These are phyloP conservation scores for Strongylocentrotus purpuratus DNA, from an alignment of 35 echinoderm and acorn worm genomes.

Conservation along the genomic window DNA sequence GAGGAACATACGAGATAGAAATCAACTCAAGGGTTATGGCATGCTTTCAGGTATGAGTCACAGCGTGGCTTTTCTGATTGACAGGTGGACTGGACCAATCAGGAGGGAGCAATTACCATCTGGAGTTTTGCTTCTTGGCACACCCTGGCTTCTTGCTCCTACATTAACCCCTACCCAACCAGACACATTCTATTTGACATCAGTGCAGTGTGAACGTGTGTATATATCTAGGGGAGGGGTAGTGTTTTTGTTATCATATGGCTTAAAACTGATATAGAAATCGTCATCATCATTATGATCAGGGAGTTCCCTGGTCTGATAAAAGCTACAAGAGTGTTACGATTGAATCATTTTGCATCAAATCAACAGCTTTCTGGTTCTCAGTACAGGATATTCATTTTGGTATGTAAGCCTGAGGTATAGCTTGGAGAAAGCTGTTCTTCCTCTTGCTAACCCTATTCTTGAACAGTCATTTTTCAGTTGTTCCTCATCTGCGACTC, in stretches of 20 bases:
- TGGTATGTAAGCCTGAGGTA: too few relatives aligned
- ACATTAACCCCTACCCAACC: neutral
- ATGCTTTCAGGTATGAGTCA: conserved; percentile 36
- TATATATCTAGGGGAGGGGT: neutral
- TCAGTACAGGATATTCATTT: too few relatives aligned
- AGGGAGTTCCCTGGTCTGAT: too few relatives aligned
- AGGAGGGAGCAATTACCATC: neutral
- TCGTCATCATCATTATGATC: too few relatives aligned
- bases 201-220: neutral
- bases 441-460: too few relatives aligned
- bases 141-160: neutral
- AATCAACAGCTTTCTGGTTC: too few relatives aligned
- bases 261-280: too few relatives aligned
- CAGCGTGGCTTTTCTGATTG: conserved; percentile 36
- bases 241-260: neutral
- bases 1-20: conserved; percentile 1
- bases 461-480: too few relatives aligned
- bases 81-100: conserved; percentile 14
- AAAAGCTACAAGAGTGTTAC: too few relatives aligned
- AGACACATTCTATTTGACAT: neutral
- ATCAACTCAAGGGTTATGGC: conserved; percentile 25
- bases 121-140: conserved; percentile 10
- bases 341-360: too few relatives aligned
- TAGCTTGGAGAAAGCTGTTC: too few relatives aligned
- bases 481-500: too few relatives aligned